Percentiles rank a stretch among this genome's conserved stretches.
Conservation (phyloP, 2,888 invertebrate species). For the Hemistola chrysoprasaria region DNA sequence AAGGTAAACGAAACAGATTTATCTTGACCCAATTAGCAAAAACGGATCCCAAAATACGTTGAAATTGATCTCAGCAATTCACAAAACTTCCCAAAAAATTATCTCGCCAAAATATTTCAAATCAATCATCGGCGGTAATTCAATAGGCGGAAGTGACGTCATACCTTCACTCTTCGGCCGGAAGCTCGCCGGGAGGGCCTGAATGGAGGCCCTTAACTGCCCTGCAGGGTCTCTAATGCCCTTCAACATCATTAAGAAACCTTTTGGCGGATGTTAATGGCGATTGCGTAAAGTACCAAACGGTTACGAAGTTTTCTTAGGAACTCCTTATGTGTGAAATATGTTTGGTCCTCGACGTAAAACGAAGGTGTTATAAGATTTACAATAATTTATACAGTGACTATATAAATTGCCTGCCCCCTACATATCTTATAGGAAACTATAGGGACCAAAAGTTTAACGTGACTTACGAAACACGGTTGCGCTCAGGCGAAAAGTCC, state of each 20-base stretch:
- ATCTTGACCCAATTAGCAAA: no score
- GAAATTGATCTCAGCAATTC: no score
- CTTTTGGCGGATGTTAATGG: constrained; percentile 64
- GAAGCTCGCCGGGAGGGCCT: constrained; percentile 53
- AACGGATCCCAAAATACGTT: no score
- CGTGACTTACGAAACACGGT: no score
- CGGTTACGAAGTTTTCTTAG: constrained; percentile 9
- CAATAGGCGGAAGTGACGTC: constrained; percentile 51
- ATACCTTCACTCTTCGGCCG: constrained; percentile 36
- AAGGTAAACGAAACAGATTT: no score
- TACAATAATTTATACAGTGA: no score
- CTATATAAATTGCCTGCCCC: no score
- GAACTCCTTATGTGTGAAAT: constrained; percentile 4
- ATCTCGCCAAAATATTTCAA: constrained; percentile 15
- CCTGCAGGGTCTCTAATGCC: constrained; percentile 65
- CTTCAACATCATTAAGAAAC: constrained; percentile 61
- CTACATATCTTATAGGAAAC: no score
- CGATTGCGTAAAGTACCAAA: constrained; percentile 10
- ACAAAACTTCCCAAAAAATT: neutral
- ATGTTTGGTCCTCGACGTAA: neutral
- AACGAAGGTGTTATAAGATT: no score
- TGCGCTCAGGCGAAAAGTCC: no score
- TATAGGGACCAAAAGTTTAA: no score
- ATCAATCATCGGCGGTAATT: constrained; percentile 45
- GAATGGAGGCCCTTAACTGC: constrained; percentile 57